Base-by-base conservation (phyloP, 2,888 invertebrate species). In the Plagodis pulveraria region DNA sequence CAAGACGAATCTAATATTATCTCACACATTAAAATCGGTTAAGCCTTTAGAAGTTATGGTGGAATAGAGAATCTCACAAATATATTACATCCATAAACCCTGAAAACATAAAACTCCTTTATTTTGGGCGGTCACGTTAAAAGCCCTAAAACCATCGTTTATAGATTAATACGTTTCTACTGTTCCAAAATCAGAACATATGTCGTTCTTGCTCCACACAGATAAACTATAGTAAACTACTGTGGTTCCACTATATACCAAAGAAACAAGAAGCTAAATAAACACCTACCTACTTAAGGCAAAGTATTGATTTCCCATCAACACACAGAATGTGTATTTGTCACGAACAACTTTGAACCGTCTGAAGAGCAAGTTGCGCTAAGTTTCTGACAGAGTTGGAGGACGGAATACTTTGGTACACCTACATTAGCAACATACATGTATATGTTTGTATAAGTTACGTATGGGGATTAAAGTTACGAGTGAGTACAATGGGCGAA, bases 221-320 rank as follows among this genome's bases (percentile, higher is more conserved):
- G 2, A 22, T 4, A 22, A 22, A 4, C 22, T 22, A 4, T 22
- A 22, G 1, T 22, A 2, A 22, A 22, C 22, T 22, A 22, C 4
- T 22, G 22, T 22, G 22, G 36, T 36, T 8, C 36, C 36, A 36
- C 6, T 36, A 36, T 36, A 36, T 58, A 50, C 56, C 58, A 47
- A 53, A 59, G 56, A 49, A 50, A 57, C 49, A 50, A 49, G 50
- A 22, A 22, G 51, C 51, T 48, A 56, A 48, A 49, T 22, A 22
- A 22, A 22, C 22, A 59, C 44, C 55, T 55, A 58, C 54, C 47
- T 55, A 55, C 52, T 56, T 56, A 38, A 51, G 57, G 59, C 52
- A 40, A 35, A 55, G 56, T 84, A 86, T 86, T 76, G 86, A 85
- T 86, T 86, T 80, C 56, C 73, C 81, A 80, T 84, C 82, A 83